Percentiles rank a stretch among this genome's conserved stretches.
phyloP scores from a whole-genome alignment of 2,113 vertebrate genomes.

The Zapornia atra region DNA sequence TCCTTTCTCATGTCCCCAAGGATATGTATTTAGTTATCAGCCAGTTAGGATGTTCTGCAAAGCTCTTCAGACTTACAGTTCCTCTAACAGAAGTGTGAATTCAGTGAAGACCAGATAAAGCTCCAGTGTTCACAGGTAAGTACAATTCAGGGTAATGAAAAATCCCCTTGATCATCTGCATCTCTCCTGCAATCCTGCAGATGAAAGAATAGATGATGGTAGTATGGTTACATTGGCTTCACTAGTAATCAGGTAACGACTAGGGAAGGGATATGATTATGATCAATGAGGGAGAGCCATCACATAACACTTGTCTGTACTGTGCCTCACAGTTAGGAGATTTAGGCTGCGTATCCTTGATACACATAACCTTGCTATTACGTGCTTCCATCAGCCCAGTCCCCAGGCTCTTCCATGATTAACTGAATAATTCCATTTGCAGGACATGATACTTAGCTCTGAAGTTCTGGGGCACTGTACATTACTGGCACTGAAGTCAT shows the following conservation, averaged over 20 bases:
- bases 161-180: neutral
- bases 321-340: neutral
- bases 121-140: neutral
- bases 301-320: neutral
- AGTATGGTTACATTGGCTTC: neutral
- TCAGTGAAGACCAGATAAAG: neutral
- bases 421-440: slow-evolving; percentile 47
- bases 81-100: neutral
- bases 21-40: neutral
- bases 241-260: neutral
- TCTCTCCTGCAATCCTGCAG: neutral
- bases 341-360: slow-evolving; percentile 7
- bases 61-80: neutral
- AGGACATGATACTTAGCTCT: slow-evolving; percentile 37
- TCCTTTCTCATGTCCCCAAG: neutral
- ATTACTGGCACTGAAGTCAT: neutral
- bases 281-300: neutral
- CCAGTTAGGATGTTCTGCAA: neutral
- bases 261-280: neutral
- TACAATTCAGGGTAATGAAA: neutral
- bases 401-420: neutral
- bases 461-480: neutral
- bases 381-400: neutral
- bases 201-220: neutral
- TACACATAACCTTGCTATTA: slow-evolving; percentile 3